phyloP scores from a whole-genome alignment of 2,113 vertebrate species.

The Gallinago jamesoni region DNA sequence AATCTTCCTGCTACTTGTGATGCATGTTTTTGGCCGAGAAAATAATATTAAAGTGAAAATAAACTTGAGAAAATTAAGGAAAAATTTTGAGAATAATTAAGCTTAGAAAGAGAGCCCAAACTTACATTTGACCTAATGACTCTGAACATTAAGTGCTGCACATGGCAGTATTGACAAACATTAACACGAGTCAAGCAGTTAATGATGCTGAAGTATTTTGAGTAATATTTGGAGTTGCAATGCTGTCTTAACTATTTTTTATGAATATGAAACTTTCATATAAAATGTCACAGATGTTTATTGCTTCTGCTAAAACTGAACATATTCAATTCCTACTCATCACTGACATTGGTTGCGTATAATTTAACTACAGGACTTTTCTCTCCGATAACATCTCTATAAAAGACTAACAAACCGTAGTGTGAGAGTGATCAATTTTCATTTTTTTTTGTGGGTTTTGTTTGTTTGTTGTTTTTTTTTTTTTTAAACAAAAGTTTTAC shows the following conservation, averaged over 20 bases:
- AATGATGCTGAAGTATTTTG: background rate
- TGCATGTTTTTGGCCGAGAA: background rate
- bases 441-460: background rate
- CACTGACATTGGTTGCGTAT: background rate
- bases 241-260: background rate
- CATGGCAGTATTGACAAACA: background rate
- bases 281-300: background rate
- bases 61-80: background rate
- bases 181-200: background rate
- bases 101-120: background rate
- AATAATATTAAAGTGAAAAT: background rate
- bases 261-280: background rate
- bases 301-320: background rate
- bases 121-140: background rate
- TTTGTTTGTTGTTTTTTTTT: no score
- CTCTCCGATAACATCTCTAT: background rate
- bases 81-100: background rate
- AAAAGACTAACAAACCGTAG: background rate
- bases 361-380: background rate
- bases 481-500: background rate
- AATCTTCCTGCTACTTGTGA: background rate
- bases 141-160: background rate
- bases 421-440: background rate
- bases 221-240: rapidly evolving
- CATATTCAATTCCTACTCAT: background rate